Evolutionary conservation across 2,888 invertebrate genomes (phyloP).

Genomic region (Tiliacea aurago): DNA sequence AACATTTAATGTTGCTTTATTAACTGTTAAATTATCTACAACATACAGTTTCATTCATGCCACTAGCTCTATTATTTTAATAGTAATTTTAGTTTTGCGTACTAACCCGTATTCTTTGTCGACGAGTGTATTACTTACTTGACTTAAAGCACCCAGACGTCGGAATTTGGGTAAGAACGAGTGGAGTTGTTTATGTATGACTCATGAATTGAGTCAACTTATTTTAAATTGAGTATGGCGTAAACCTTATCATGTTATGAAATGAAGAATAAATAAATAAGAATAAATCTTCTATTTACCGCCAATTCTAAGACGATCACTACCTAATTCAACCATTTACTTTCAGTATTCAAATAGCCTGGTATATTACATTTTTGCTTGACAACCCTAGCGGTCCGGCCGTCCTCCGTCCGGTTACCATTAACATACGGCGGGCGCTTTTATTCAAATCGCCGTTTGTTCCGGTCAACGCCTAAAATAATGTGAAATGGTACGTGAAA

Average conservation of each 20-base stretch:
- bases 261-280: conserved; percentile 24
- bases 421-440: conserved; percentile 69
- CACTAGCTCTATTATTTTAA: no score
- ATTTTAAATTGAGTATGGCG: not conserved
- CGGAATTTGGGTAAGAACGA: not conserved
- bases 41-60: no score
- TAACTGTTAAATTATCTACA: no score
- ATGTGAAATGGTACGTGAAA: conserved; percentile 65
- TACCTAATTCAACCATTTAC: conserved; percentile 37
- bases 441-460: conserved; percentile 65
- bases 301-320: conserved; percentile 18
- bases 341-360: conserved; percentile 33
- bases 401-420: conserved; percentile 70
- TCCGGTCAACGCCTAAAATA: conserved; percentile 71
- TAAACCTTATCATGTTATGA: not conserved
- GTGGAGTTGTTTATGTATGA: not conserved
- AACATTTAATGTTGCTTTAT: no score
- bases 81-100: no score
- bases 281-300: conserved; percentile 19
- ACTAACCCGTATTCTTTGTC: no score
- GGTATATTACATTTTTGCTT: conserved; percentile 49
- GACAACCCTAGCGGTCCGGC: conserved; percentile 60
- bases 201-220: not conserved
- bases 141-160: not conserved
- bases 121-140: not conserved